A percentile compares a stretch with the other conserved stretches of the same genome.
These are phyloP conservation scores for Uloborus plumipes DNA, from an alignment of 2,888 invertebrate species.

Conservation along the genomic window DNA sequence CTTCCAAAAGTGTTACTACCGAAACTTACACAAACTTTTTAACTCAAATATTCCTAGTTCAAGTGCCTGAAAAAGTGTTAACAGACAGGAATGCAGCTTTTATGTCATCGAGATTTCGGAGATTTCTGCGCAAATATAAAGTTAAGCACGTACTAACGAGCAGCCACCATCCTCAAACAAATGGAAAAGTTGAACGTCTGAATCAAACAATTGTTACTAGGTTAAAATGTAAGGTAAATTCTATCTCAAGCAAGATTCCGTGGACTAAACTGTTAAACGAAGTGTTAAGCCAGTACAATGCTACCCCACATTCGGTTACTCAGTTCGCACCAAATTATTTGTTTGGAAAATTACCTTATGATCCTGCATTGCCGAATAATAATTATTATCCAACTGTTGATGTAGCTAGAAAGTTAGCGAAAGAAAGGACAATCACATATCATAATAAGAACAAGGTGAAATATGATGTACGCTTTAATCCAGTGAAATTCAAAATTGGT, in stretches of 20 bases:
- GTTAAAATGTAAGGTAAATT: not conserved
- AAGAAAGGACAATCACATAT: not conserved
- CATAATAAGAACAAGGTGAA: not conserved
- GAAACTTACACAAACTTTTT: conserved; percentile 8
- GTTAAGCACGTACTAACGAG: not conserved
- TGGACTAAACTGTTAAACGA: too few relatives aligned
- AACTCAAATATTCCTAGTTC: conserved; percentile 6
- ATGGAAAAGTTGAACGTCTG: conserved; percentile 1
- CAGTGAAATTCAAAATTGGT: too few relatives aligned
- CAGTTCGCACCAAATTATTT: not conserved
- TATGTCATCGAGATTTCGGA: not conserved
- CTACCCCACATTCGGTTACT: too few relatives aligned
- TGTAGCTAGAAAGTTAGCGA: not conserved
- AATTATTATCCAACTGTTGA: not conserved
- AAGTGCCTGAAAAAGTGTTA: conserved; percentile 2
- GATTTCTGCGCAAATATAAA: not conserved
- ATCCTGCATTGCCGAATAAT: not conserved
- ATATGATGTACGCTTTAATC: not conserved
- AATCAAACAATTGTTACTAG: not conserved
- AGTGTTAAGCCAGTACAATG: too few relatives aligned
- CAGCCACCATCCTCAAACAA: not conserved
- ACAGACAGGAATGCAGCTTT: not conserved
- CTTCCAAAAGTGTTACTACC: conserved; percentile 6
- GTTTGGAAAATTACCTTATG: not conserved
- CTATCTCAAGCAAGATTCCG: too few relatives aligned